Conservation (phyloP, 1,140 invertebrate species). For the Polypedilum pembai region DNA sequence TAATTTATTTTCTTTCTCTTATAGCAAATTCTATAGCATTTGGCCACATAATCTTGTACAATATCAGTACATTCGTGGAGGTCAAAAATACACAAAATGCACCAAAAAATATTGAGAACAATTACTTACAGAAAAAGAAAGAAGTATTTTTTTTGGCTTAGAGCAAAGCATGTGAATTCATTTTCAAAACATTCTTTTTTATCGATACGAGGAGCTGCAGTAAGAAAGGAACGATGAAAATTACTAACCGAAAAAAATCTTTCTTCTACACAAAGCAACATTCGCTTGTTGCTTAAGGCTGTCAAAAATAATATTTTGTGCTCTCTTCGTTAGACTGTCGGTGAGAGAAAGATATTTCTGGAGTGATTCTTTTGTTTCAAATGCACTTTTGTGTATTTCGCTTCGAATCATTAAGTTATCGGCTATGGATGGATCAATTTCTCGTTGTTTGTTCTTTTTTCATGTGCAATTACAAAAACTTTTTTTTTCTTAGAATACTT, state of each 20-base stretch:
- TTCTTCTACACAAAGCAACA: neutral
- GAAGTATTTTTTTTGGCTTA: neutral
- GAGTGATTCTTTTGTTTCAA: neutral
- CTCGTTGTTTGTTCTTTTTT: neutral
- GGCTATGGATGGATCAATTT: slow-evolving; percentile 26
- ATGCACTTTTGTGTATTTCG: neutral
- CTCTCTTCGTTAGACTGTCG: neutral
- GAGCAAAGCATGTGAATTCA: neutral
- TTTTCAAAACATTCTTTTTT: neutral
- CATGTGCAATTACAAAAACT: neutral
- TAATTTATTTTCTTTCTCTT: no score
- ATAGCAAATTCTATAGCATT: no score
- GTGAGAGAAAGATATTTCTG: neutral
- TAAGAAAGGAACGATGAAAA: neutral
- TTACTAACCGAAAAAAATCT: neutral
- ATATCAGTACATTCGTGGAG: neutral
- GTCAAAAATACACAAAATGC: neutral
- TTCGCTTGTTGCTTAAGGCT: slow-evolving; percentile 15
- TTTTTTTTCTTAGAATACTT: no score
- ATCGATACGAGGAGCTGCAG: neutral
- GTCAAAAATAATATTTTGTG: neutral
- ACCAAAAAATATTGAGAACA: neutral
- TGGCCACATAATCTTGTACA: no score
- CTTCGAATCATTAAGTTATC: slow-evolving; percentile 24
- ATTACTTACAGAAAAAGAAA: neutral